Evolutionary conservation across 1,140 invertebrate species (phyloP).

Genomic region (Drosophila tsacasi): DNA sequence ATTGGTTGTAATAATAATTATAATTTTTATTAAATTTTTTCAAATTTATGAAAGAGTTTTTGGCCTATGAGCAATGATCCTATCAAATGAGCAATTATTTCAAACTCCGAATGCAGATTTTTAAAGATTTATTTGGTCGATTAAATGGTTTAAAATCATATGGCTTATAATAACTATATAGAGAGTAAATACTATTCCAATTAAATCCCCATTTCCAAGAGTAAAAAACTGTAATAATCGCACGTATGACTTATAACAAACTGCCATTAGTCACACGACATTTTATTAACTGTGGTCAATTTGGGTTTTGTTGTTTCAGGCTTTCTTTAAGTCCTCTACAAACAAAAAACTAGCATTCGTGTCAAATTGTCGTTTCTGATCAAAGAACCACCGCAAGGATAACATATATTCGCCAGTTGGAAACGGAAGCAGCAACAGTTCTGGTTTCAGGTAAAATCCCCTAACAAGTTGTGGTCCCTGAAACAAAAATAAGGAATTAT

Average conservation of each 20-base stretch:
- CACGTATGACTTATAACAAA: too few relatives aligned
- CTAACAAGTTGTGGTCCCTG: conserved; percentile 4
- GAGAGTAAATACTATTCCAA: neutral
- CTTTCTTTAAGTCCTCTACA: neutral
- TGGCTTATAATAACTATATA: neutral
- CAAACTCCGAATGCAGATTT: neutral
- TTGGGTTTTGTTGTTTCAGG: neutral
- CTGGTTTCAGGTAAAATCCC: neutral
- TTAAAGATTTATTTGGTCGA: neutral
- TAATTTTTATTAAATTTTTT: too few relatives aligned
- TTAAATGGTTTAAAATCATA: neutral
- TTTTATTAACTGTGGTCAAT: neutral
- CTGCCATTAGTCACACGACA: too few relatives aligned
- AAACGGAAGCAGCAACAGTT: conserved; percentile 11
- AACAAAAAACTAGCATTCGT: conserved; percentile 13
- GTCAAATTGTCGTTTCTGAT: conserved; percentile 6
- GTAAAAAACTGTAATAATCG: too few relatives aligned
- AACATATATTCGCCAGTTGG: conserved; percentile 37
- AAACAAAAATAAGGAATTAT: neutral
- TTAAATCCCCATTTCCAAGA: neutral
- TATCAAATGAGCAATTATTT: neutral
- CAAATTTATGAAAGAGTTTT: too few relatives aligned
- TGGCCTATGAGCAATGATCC: too few relatives aligned
- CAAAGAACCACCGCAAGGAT: neutral
- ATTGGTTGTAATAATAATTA: too few relatives aligned